These are phyloP conservation scores for Spermophilus dauricus DNA, from an alignment of 2,113 vertebrate genomes.

Conservation along the genomic window DNA sequence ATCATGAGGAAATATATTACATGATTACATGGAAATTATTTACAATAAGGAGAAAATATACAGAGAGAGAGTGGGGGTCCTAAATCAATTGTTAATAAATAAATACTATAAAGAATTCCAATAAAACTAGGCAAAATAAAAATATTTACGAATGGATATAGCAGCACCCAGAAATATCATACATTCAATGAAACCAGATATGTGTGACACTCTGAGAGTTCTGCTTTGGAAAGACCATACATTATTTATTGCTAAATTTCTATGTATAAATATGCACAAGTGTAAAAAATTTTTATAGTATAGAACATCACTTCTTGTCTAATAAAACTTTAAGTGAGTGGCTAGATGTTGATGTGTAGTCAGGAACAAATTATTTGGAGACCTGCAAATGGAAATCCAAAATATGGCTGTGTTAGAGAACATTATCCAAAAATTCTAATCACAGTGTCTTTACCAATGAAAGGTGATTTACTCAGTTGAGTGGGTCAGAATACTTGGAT, in stretches of 20 bases:
- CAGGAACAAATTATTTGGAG: not conserved
- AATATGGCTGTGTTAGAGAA: not conserved
- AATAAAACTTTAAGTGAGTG: not conserved
- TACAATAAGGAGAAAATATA: not conserved
- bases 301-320: not conserved
- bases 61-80: not conserved
- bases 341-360: not conserved
- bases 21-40: not conserved
- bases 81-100: not conserved
- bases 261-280: not conserved
- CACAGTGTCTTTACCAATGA: not conserved
- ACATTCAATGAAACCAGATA: not conserved
- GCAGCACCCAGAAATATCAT: not conserved
- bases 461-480: not conserved
- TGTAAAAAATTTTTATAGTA: not conserved
- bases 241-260: not conserved
- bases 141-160: not conserved
- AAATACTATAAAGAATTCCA: not conserved
- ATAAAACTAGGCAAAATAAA: not conserved
- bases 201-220: not conserved
- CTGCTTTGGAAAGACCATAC: not conserved
- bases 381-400: not conserved
- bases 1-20: not conserved
- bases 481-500: not conserved
- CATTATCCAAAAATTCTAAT: not conserved